Conservation (phyloP, 2,888 invertebrate species). For the Amblyjoppa fuscipennis region DNA sequence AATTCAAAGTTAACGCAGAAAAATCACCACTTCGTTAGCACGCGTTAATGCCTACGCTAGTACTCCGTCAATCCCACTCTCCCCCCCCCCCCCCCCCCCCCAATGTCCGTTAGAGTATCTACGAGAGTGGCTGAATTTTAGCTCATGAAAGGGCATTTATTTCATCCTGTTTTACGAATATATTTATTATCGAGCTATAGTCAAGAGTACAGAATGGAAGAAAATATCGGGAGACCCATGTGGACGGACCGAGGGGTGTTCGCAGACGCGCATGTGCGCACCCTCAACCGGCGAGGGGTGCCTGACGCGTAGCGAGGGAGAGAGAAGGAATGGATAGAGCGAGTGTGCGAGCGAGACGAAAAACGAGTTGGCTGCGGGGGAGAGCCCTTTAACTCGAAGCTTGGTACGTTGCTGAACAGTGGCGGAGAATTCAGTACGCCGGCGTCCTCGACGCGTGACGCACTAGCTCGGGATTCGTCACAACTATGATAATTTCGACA, state of each 20-base stretch:
- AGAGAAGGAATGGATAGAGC: neutral
- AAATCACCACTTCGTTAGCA: neutral
- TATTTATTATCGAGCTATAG: constrained; percentile 16
- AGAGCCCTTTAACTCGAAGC: constrained; percentile 67
- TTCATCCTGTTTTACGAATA: constrained; percentile 12
- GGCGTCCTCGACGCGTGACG: constrained; percentile 73
- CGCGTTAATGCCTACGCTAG: constrained; percentile 11
- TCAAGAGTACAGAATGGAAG: constrained; percentile 10
- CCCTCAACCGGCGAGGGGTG: constrained; percentile 48
- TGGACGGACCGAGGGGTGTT: constrained; percentile 31
- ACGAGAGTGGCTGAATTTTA: no score
- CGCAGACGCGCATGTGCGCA: constrained; percentile 42
- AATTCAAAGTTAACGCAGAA: neutral
- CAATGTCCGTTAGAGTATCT: no score
- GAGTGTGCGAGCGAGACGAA: constrained; percentile 37
- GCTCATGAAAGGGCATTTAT: neutral
- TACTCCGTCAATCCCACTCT: neutral
- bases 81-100: no score
- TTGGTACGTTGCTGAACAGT: constrained; percentile 32
- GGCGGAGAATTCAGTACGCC: constrained; percentile 70
- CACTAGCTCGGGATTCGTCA: constrained; percentile 44
- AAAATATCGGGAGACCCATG: constrained; percentile 52
- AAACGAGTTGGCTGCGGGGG: constrained; percentile 14
- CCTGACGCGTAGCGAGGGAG: constrained; percentile 50
- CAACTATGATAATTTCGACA: neutral